phyloP scores from a whole-genome alignment of 2,797 vertebrate species.

The Sebastes diploproa region DNA sequence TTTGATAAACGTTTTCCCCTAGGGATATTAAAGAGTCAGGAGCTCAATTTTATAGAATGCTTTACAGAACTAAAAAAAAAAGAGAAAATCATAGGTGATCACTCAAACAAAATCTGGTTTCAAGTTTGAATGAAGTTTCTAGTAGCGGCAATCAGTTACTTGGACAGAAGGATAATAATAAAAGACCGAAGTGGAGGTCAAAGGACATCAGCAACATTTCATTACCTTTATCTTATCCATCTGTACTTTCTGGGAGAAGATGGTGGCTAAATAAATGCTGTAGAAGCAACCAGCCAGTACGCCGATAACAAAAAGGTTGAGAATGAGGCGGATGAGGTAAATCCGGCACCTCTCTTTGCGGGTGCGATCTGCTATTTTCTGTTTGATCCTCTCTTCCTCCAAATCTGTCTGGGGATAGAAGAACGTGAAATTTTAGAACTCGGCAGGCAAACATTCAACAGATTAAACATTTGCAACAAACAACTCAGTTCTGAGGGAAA shows the following conservation, averaged over 20 bases:
- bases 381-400: conserved; percentile 91
- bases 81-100: not conserved
- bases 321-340: conserved; percentile 85
- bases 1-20: not conserved
- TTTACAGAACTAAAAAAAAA: not conserved
- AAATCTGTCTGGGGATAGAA: conserved; percentile 86
- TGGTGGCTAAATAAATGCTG: conserved; percentile 89
- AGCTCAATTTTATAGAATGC: not conserved
- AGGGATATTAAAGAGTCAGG: not conserved
- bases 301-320: conserved; percentile 89
- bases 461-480: not conserved
- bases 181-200: not conserved
- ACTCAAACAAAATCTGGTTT: not conserved
- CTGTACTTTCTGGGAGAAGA: conserved; percentile 87
- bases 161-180: not conserved
- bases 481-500: not conserved
- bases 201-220: not conserved
- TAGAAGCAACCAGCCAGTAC: conserved; percentile 91
- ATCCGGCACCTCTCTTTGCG: conserved; percentile 85
- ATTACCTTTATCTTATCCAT: conserved; percentile 55
- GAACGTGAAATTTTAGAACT: not conserved
- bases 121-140: not conserved
- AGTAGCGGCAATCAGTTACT: not conserved
- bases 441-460: not conserved
- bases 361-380: conserved; percentile 89